phyloP scores from a whole-genome alignment of 2,797 vertebrate genomes.

The Coregonus ussuriensis region DNA sequence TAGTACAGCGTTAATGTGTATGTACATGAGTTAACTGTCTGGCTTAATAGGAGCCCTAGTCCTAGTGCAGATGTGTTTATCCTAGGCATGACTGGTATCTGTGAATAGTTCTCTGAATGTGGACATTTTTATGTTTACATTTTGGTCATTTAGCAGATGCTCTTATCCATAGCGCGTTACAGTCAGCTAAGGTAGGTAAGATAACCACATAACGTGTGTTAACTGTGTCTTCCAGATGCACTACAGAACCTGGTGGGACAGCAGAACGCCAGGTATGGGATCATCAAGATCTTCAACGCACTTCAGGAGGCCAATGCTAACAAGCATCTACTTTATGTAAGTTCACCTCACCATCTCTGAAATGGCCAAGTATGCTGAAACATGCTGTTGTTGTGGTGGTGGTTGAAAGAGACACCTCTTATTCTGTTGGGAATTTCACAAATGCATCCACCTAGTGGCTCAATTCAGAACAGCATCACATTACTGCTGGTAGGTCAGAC shows the following conservation, averaged over 20 bases:
- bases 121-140: too few species aligned
- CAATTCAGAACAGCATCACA: neutral
- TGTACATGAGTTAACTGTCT: neutral
- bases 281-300: conserved; percentile 96
- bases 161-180: neutral
- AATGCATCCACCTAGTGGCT: conserved; percentile 17
- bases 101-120: too few species aligned
- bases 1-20: neutral
- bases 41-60: neutral
- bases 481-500: neutral
- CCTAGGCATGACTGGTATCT: neutral
- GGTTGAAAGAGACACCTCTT: neutral
- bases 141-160: neutral
- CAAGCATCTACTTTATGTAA: conserved; percentile 97
- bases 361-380: neutral
- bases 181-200: neutral
- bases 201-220: neutral
- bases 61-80: neutral
- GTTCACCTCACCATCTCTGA: conserved; percentile 47
- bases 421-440: neutral
- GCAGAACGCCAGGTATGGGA: conserved; percentile 93
- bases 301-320: conserved; percentile 95
- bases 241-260: conserved; percentile 97
- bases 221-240: conserved; percentile 78
- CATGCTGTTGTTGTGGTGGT: neutral